Conservation (phyloP, 1,140 invertebrate genomes). For the Papilio glaucus region DNA sequence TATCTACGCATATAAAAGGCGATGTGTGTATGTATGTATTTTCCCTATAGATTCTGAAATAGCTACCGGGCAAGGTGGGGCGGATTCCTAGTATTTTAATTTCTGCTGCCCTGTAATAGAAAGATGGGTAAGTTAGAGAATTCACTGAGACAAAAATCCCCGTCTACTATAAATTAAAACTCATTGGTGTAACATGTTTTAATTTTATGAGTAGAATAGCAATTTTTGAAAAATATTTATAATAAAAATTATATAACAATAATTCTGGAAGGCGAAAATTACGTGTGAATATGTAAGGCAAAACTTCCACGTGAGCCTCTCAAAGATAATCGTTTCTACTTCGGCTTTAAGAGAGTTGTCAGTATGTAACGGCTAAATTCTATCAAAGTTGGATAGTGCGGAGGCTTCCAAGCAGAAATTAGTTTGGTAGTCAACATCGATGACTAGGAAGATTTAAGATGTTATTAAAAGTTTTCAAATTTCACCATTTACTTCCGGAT, state of each 20-base stretch:
- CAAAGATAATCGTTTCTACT: neutral
- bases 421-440: neutral
- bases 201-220: too few relatives aligned
- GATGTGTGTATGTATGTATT: too few relatives aligned
- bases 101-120: too few relatives aligned
- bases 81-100: too few relatives aligned
- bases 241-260: neutral
- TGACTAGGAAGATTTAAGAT: neutral
- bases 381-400: conserved; percentile 2
- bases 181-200: too few relatives aligned
- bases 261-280: neutral
- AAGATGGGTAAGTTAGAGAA: too few relatives aligned
- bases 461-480: neutral
- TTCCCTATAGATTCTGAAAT: too few relatives aligned
- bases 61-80: too few relatives aligned
- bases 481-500: neutral
- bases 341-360: neutral
- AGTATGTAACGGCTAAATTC: neutral
- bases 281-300: neutral
- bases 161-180: too few relatives aligned
- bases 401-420: neutral
- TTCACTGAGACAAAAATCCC: too few relatives aligned
- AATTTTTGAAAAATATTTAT: too few relatives aligned
- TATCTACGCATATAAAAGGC: too few relatives aligned
- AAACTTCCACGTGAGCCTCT: neutral